phyloP scores from a whole-genome alignment of 2,888 invertebrate genomes.

The Coelopa pilipes region DNA sequence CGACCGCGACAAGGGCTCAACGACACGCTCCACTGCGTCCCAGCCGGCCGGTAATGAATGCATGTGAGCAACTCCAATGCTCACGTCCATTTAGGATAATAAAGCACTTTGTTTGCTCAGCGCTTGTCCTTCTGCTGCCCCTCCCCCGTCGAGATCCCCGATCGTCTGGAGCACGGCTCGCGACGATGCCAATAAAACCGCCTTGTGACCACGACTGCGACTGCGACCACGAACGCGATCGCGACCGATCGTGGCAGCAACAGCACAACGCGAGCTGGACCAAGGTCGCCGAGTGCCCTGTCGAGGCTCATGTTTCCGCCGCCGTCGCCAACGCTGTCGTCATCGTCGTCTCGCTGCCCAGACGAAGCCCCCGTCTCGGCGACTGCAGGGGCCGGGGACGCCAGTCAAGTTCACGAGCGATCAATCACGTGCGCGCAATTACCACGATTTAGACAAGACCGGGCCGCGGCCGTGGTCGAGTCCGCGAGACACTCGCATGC shows the following conservation, averaged over 20 bases:
- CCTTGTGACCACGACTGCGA: neutral
- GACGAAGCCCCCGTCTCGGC: slow-evolving; percentile 1
- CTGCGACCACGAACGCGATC: neutral
- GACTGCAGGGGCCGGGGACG: neutral
- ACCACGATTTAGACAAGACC: slow-evolving; percentile 47
- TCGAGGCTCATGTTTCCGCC: slow-evolving; percentile 21
- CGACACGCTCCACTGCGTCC: slow-evolving; percentile 32
- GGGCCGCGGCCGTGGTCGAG: neutral
- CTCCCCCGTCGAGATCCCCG: neutral
- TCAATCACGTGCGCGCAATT: slow-evolving; percentile 53
- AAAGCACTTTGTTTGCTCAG: slow-evolving; percentile 50
- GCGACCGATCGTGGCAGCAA: neutral
- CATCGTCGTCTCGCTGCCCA: neutral
- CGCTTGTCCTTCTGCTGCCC: slow-evolving; percentile 14
- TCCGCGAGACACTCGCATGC: no score
- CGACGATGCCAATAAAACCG: neutral
- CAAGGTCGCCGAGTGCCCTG: slow-evolving; percentile 33
- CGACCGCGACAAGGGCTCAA: neutral
- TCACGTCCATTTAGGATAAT: slow-evolving; percentile 52
- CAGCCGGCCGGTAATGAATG: slow-evolving; percentile 47
- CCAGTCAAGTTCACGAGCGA: slow-evolving; percentile 31
- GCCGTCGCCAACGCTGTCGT: neutral
- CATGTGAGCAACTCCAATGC: slow-evolving; percentile 48
- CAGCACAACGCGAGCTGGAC: slow-evolving; percentile 11
- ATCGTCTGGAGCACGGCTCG: no score